These are phyloP conservation scores for Riparia riparia DNA, from an alignment of 2,113 vertebrate species.

Conservation along the genomic window DNA sequence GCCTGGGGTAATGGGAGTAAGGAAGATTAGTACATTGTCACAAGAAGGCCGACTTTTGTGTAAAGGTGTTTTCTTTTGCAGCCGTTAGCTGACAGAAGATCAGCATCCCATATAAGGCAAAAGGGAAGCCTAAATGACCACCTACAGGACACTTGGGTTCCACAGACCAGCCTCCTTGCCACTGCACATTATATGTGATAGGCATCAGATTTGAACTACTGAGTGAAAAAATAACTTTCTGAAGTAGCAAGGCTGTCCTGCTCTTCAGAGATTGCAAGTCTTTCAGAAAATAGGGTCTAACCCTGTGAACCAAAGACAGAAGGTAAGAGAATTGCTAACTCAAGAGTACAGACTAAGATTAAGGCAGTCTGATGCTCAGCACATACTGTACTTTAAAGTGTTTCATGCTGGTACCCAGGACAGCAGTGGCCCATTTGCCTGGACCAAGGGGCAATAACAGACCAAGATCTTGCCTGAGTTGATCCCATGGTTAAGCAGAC, in stretches of 20 bases:
- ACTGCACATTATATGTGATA: not conserved
- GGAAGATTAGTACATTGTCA: not conserved
- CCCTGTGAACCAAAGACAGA: not conserved
- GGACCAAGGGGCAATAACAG: not conserved
- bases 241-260: not conserved
- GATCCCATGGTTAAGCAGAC: not conserved
- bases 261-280: not conserved
- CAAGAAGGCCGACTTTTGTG: not conserved
- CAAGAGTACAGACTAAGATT: not conserved
- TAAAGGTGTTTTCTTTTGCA: not conserved
- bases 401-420: not conserved
- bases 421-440: not conserved
- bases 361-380: not conserved
- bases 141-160: not conserved
- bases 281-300: not conserved
- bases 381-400: not conserved
- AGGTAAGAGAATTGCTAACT: not conserved
- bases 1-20: slow-evolving; percentile 71
- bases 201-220: not conserved
- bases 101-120: not conserved
- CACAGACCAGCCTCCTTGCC: not conserved
- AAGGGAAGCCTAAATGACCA: not conserved
- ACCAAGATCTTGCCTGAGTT: not conserved
- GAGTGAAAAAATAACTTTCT: not conserved
- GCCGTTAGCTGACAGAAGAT: not conserved